Conservation (phyloP, 2,888 invertebrate genomes). For the Hypercompe scribonia region DNA sequence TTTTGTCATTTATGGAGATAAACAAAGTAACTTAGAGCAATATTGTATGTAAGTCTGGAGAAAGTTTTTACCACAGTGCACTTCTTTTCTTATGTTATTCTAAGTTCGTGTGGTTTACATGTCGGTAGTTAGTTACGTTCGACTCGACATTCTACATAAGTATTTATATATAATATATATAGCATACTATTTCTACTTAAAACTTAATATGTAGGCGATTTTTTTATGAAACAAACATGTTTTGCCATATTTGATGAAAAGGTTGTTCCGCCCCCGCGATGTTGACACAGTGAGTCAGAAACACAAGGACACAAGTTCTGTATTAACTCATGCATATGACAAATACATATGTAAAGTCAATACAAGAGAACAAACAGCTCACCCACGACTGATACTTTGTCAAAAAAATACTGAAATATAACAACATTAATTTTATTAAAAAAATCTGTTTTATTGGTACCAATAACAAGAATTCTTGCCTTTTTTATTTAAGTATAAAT, state of each 20-base stretch:
- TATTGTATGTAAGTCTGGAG: constrained; percentile 61
- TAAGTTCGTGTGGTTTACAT: background rate
- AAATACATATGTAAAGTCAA: constrained; percentile 74
- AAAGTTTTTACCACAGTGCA: constrained; percentile 64
- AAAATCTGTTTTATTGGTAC: background rate
- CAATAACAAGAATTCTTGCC: background rate
- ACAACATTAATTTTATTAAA: background rate
- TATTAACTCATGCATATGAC: constrained; percentile 56
- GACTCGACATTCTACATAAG: background rate
- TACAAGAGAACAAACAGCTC: constrained; percentile 66
- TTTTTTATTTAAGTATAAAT: background rate
- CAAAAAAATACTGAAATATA: constrained; percentile 48
- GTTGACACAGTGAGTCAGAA: constrained; percentile 83
- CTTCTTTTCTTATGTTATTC: constrained; percentile 36
- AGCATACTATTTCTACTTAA: constrained; percentile 1
- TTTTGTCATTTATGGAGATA: constrained; percentile 63
- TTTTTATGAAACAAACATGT: constrained; percentile 48
- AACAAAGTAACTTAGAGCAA: constrained; percentile 54
- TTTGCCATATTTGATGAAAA: constrained; percentile 69
- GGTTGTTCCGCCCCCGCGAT: constrained; percentile 79
- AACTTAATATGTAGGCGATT: constrained; percentile 11
- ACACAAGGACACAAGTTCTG: constrained; percentile 73
- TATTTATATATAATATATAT: background rate
- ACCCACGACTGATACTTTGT: constrained; percentile 61
- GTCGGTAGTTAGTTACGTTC: background rate